A percentile compares a stretch with the other conserved stretches of the same genome.
Evolutionary conservation across 2,113 vertebrate genomes (phyloP).

Genomic region (Oceanites oceanicus): DNA sequence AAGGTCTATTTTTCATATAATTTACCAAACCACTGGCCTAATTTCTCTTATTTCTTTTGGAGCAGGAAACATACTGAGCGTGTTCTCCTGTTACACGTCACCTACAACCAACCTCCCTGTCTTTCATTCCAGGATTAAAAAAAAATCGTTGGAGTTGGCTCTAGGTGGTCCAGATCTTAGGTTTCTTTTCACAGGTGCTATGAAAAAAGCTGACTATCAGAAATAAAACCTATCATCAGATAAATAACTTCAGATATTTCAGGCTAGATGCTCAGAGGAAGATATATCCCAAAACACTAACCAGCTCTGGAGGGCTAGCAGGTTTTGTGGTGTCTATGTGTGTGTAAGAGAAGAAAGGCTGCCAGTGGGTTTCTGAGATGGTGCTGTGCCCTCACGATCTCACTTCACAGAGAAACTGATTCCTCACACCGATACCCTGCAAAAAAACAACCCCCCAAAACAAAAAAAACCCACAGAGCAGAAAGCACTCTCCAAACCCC

Average conservation of each 20-base stretch:
- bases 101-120: neutral
- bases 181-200: neutral
- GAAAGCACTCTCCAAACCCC: neutral
- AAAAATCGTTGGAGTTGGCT: neutral
- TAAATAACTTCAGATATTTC: neutral
- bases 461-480: fast-evolving
- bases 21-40: constrained; percentile 77
- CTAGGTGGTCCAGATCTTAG: neutral
- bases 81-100: neutral
- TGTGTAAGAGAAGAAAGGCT: neutral
- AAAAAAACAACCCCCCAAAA: neutral
- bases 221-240: neutral
- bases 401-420: neutral
- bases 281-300: neutral
- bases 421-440: neutral
- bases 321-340: neutral
- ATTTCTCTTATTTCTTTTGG: constrained; percentile 67
- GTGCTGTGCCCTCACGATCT: neutral
- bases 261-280: neutral
- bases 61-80: constrained; percentile 28
- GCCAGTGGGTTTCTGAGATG: neutral
- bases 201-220: neutral
- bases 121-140: neutral
- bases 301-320: neutral
- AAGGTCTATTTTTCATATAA: constrained; percentile 73